Percentiles rank a stretch among this genome's conserved stretches.
Evolutionary conservation across 2,113 vertebrate species (phyloP).

Genomic region (Oncorhynchus gorbuscha): DNA sequence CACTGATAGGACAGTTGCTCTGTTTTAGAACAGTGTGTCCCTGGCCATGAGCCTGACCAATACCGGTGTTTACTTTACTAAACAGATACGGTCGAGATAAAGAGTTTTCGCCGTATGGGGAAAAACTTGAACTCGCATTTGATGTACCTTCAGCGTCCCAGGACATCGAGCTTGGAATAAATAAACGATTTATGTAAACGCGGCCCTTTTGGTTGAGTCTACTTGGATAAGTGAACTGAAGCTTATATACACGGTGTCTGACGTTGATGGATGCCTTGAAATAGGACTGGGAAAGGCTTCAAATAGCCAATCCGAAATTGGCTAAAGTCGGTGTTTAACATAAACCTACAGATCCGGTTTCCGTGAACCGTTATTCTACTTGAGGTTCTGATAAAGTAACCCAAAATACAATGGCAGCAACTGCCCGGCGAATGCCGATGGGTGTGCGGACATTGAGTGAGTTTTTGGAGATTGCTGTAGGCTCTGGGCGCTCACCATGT

Average conservation of each 20-base stretch:
- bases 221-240: background rate
- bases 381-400: background rate
- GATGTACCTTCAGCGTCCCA: background rate
- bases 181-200: constrained; percentile 20
- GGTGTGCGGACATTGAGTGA: constrained; percentile 77
- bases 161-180: background rate
- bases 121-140: background rate
- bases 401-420: constrained; percentile 58
- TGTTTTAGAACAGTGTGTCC: too few species aligned
- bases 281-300: background rate
- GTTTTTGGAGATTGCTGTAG: constrained; percentile 69
- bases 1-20: too few species aligned
- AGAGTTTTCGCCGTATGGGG: background rate
- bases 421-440: constrained; percentile 60
- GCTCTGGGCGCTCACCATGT: constrained; percentile 56
- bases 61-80: too few species aligned
- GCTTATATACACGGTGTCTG: too few species aligned
- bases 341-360: background rate
- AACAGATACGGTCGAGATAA: constrained; percentile 62
- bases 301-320: too few species aligned
- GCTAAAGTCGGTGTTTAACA: background rate
- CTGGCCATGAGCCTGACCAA: too few species aligned
- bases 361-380: background rate
- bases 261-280: too few species aligned
- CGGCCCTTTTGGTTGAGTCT: constrained; percentile 29